phyloP scores from a whole-genome alignment of 2,888 invertebrate species.

The Drosophila helvetica region DNA sequence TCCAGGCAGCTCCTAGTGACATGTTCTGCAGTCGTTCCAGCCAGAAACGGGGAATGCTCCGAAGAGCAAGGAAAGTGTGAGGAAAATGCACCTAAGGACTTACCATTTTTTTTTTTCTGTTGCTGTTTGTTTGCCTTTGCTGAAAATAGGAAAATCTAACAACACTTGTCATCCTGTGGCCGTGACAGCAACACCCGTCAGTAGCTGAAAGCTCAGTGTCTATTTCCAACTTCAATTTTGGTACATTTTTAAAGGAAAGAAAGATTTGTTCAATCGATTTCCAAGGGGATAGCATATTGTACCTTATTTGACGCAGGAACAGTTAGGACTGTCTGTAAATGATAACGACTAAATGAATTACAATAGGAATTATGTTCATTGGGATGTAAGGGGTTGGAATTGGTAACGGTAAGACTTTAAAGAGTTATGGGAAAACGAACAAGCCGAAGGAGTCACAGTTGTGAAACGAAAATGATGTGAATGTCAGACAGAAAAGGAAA shows the following conservation, averaged over 20 bases:
- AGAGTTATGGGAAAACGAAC: too few species aligned
- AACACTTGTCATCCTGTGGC: conserved; percentile 52
- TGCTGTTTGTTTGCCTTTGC: conserved; percentile 27
- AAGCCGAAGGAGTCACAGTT: too few species aligned
- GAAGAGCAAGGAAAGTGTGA: conserved; percentile 2
- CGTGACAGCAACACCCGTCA: conserved; percentile 52
- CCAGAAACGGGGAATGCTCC: too few species aligned
- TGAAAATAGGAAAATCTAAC: conserved; percentile 25
- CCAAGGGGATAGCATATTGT: conserved; percentile 2
- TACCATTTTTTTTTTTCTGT: conserved; percentile 10
- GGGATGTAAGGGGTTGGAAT: too few species aligned
- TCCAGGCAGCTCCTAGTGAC: conserved; percentile 40
- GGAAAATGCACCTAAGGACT: conserved; percentile 5
- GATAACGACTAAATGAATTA: not conserved
- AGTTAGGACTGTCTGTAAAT: conserved; percentile 1
- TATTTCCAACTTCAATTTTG: not conserved
- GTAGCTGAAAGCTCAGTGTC: conserved; percentile 13
- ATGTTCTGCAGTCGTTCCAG: conserved; percentile 38
- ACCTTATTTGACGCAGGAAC: not conserved
- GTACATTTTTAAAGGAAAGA: not conserved
- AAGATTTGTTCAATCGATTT: not conserved
- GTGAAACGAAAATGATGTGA: too few species aligned
- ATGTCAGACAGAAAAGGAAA: too few species aligned
- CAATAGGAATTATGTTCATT: not conserved
- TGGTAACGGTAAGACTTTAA: too few species aligned